Percentiles rank a stretch among this genome's conserved stretches.
Evolutionary conservation across 64 coral and sea anemone genomes (phyloP).

Genomic region (Montipora cactus): DNA sequence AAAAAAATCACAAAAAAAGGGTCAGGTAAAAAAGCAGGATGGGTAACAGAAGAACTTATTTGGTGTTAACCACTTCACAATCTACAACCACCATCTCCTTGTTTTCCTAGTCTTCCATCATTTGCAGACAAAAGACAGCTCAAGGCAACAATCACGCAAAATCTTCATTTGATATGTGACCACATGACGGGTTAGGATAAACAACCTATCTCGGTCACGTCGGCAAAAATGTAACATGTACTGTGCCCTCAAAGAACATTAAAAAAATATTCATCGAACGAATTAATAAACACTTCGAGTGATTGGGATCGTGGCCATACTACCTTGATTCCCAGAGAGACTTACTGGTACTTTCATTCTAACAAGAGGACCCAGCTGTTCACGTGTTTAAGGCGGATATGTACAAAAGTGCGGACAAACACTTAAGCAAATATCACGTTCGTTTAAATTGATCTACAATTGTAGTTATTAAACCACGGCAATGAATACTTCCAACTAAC

Average conservation of each 20-base stretch:
- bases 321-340: neutral
- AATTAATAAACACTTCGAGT: neutral
- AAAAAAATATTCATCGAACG: neutral
- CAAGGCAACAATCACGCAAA: conserved; percentile 2
- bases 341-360: too few species aligned
- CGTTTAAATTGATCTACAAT: neutral
- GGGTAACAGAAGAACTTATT: too few species aligned
- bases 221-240: conserved; percentile 5
- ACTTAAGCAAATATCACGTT: conserved; percentile 1
- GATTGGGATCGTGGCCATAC: neutral
- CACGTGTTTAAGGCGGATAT: neutral
- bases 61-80: too few species aligned
- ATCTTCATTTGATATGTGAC: conserved; percentile 15
- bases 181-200: neutral
- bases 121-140: too few species aligned
- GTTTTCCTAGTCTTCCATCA: too few species aligned
- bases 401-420: conserved; percentile 7
- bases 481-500: neutral
- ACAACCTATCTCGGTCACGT: conserved; percentile 9
- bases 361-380: neutral
- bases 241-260: neutral
- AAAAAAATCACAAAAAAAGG: too few species aligned
- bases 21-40: too few species aligned
- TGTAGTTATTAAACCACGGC: too few species aligned
- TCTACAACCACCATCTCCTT: too few species aligned